Evolutionary conservation across 2,113 vertebrate species (phyloP), one percentile per base, ranked within the genome.

Genomic region (Sceloporus undulatus): DNA sequence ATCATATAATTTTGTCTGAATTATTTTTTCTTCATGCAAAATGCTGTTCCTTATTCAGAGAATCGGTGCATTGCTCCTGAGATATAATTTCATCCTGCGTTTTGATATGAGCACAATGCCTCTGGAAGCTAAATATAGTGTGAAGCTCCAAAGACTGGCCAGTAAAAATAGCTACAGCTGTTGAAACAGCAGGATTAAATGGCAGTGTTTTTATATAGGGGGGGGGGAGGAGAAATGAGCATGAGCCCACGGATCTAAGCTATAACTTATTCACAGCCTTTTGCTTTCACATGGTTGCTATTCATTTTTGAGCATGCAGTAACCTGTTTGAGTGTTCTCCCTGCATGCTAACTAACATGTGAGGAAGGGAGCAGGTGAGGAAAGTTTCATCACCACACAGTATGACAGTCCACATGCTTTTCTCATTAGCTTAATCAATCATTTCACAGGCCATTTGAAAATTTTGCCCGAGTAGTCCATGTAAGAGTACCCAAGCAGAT

Each of bases 111-210:
- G 40, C 66, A 65, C 71, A 76, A 62, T 83, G 52, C 85, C 42
- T 80, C 66, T 76, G 70, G 21, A 82, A 76, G n/a, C 80, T 76
- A 76, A 76, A 82, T 77, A 82, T 65, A 82, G 79, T 70, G 65
- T 70, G 76, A 82, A 82, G 29, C 79, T 82, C 86, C 56, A 88
- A 76, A 82, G 52, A 48, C 59, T 62, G 27, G 70, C 52, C 70
- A 87, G 80, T 80, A 74, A 87, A 87, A 82, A 82, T 62, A 87
- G 79, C 79, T 77, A 70, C 73, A 82, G 73, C 73, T 88, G 59
- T 77, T 77, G 87, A 88, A 87, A 76, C 40, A 68, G 59, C 73
- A 83, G 59, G 70, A 75, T 40, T 83, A 77, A 75, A 56, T 66
- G 34, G 82, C 40, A 77, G 73, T 68, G 27, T 71, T 77, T 87